Evolutionary conservation across 2,888 invertebrate genomes (phyloP).

Genomic region (Perdita meconis): DNA sequence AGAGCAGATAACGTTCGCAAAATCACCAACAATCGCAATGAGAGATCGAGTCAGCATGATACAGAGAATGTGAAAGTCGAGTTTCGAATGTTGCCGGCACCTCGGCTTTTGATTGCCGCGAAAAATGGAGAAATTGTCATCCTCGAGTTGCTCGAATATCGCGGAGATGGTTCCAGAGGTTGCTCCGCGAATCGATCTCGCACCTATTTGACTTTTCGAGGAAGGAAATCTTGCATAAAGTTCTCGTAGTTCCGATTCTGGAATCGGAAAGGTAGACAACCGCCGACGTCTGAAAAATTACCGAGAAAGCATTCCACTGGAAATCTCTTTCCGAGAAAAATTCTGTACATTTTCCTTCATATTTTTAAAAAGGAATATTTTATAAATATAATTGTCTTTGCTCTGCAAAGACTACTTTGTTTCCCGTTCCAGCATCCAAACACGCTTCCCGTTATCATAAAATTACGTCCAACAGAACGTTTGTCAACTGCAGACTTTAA

Average conservation of each 20-base stretch:
- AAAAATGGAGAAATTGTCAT: slow-evolving; percentile 70
- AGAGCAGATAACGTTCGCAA: slow-evolving; percentile 54
- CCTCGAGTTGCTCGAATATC: slow-evolving; percentile 40
- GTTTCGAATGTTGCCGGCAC: slow-evolving; percentile 40
- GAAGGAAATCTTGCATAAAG: slow-evolving; percentile 29
- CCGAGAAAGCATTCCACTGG: not conserved
- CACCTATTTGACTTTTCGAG: slow-evolving; percentile 23
- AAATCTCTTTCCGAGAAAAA: no score
- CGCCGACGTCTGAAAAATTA: slow-evolving; percentile 1
- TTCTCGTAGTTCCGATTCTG: slow-evolving; percentile 16
- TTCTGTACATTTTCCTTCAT: no score
- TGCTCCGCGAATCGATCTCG: slow-evolving; percentile 37
- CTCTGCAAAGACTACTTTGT: no score
- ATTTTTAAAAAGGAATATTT: no score
- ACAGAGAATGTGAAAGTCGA: slow-evolving; percentile 47
- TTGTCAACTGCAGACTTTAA: no score
- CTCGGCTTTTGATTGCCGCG: slow-evolving; percentile 61
- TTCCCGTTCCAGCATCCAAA: no score
- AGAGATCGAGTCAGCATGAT: slow-evolving; percentile 37
- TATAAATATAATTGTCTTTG: no score
- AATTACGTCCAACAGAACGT: no score
- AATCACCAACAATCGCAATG: slow-evolving; percentile 65
- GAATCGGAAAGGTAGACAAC: slow-evolving; percentile 25
- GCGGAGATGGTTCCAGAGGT: slow-evolving; percentile 65
- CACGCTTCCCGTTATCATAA: no score